These are phyloP conservation scores for Buathra laborator DNA, from an alignment of 2,888 invertebrate genomes.

Conservation along the genomic window DNA sequence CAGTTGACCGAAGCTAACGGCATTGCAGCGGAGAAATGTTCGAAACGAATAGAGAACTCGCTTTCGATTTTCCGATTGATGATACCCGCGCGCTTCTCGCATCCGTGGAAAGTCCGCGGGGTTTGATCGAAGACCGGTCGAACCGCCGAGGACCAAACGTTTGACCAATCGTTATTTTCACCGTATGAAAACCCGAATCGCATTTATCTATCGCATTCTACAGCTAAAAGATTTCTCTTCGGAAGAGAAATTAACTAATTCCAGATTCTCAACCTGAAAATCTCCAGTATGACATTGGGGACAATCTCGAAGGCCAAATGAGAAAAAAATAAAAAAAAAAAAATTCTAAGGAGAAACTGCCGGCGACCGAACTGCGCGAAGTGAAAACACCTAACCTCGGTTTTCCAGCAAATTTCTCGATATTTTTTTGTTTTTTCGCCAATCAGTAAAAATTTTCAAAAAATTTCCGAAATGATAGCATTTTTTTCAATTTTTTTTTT, in stretches of 20 bases:
- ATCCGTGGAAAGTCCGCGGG: constrained; percentile 25
- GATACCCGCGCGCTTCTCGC: constrained; percentile 12
- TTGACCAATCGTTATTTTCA: constrained; percentile 54
- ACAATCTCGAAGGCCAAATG: constrained; percentile 24
- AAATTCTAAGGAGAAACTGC: constrained; percentile 40
- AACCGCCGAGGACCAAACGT: constrained; percentile 40
- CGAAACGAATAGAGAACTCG: constrained; percentile 3
- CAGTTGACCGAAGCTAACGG: background rate
- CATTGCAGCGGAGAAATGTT: constrained; percentile 3
- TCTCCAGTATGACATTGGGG: constrained; percentile 28
- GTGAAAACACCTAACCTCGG: no score
- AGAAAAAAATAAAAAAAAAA: constrained; percentile 38
- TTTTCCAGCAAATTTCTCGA: no score
- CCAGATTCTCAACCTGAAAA: constrained; percentile 44
- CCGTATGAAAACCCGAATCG: constrained; percentile 49
- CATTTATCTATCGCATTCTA: constrained; percentile 33
- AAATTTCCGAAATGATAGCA: no score
- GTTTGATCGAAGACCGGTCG: constrained; percentile 62
- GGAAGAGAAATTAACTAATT: constrained; percentile 59
- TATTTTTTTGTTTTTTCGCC: no score
- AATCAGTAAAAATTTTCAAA: no score
- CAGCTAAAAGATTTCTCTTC: constrained; percentile 54
- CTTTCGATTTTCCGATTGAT: constrained; percentile 53
- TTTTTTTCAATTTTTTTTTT: no score
- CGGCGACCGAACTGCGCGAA: background rate